These are phyloP conservation scores for Setipinna tenuifilis DNA, from an alignment of 2,797 vertebrate genomes.

Conservation along the genomic window DNA sequence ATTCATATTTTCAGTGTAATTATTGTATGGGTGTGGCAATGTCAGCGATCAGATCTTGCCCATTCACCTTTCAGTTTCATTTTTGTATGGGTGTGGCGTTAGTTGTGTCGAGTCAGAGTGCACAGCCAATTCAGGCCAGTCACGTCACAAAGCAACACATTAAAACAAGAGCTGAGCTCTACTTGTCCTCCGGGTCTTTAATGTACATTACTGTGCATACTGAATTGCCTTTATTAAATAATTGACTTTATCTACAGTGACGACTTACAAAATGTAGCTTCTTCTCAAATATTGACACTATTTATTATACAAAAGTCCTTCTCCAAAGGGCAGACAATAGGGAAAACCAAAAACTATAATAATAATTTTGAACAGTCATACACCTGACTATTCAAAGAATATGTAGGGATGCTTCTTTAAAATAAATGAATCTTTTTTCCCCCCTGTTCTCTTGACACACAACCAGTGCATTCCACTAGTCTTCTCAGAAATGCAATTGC, in stretches of 20 bases:
- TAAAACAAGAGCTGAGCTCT: background rate
- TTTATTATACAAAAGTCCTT: conserved; percentile 68
- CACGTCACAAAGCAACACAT: background rate
- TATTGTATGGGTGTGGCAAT: too few relatives aligned
- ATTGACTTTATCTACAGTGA: conserved; percentile 74
- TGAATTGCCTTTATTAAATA: conserved; percentile 80
- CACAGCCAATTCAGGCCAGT: too few relatives aligned
- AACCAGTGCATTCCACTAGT: conserved; percentile 40
- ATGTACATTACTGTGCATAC: conserved; percentile 37
- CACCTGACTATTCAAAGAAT: conserved; percentile 17
- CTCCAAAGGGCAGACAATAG: conserved; percentile 51
- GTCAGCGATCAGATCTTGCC: too few relatives aligned
- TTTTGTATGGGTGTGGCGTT: too few relatives aligned
- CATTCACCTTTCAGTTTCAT: too few relatives aligned
- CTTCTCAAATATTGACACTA: conserved; percentile 63
- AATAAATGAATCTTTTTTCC: conserved; percentile 48
- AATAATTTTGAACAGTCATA: conserved; percentile 46
- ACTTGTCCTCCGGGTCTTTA: background rate
- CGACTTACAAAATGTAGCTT: conserved; percentile 77
- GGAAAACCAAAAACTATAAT: conserved; percentile 45
- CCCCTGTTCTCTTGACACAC: conserved; percentile 46
- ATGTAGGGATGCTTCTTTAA: conserved; percentile 23
- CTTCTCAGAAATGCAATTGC: conserved; percentile 58
- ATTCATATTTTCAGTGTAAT: too few relatives aligned
- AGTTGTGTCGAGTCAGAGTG: too few relatives aligned